Evolutionary conservation across 2,113 vertebrate species (phyloP), one percentile per base, ranked within the genome.

Genomic region (Rhipidura dahli): DNA sequence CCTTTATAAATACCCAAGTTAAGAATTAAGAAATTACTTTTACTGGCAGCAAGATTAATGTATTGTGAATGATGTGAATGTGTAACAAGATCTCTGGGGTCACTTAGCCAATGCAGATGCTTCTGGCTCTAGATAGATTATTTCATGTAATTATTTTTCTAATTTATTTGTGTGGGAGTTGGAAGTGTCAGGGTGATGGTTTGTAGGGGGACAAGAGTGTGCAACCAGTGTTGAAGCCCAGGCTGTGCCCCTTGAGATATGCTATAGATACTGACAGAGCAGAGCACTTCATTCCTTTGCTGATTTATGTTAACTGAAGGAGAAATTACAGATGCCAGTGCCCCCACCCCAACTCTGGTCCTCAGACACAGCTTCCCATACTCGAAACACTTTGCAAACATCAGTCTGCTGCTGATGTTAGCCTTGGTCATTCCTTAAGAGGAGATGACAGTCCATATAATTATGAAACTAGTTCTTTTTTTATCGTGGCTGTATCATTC

Each of bases 1-100:
- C 65, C 66, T 84, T 94, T 85, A 65, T 79, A 88, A 96, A 90
- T 88, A 87, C 63, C 53, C 69, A 64, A 63, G 69, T 69, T 87
- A 86, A 66, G 87, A 84, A 82, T 87, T 60, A 85, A 89, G 83
- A 69, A 73, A 69, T 93, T 89, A 59, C 16, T 95, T 95, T 91
- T 66, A 68, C 81, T 92, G 87, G 73, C 57, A 93, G 78, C 56
- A 70, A 87, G 78, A 93, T 87, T 76, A 91, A 92, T 85, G 53
- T 45, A 42, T 68, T 77, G 87, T 92, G 92, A 85, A 94, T 64
- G 31, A 80, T 75, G 69, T 51, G 82, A 83, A 89, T 75, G 23
- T 77, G 85, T 76, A 91, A 92, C 68, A 54, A 42, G 83, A 68
- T 90, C 78, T 77, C 71, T 42, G 86, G 88, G 42, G 66, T 53